These are phyloP conservation scores for Neotoxoptera formosana DNA, from an alignment of 1,140 invertebrate genomes.

Conservation along the genomic window DNA sequence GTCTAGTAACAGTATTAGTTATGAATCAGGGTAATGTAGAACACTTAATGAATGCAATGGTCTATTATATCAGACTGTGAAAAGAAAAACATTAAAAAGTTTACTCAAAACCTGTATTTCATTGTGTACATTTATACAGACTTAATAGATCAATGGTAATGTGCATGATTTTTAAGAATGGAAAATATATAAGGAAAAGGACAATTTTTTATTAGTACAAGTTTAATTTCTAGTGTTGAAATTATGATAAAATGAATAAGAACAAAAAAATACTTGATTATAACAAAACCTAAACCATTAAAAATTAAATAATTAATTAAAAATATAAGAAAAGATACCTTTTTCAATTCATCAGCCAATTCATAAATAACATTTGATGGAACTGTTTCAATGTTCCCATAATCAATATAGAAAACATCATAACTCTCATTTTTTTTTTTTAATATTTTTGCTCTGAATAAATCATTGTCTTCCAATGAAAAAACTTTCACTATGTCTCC, in stretches of 20 bases:
- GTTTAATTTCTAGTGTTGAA: no score
- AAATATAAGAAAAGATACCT: background rate
- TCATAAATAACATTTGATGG: background rate
- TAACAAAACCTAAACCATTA: background rate
- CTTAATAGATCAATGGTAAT: no score
- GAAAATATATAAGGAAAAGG: no score
- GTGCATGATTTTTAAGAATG: no score
- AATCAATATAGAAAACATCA: constrained; percentile 43
- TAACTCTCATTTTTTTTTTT: background rate
- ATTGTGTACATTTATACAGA: background rate
- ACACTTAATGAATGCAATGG: no score
- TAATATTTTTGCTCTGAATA: constrained; percentile 31
- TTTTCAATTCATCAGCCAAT: constrained; percentile 37
- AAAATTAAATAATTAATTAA: background rate
- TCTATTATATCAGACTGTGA: no score
- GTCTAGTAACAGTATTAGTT: no score
- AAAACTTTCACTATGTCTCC: constrained; percentile 29
- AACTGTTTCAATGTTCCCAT: constrained; percentile 23
- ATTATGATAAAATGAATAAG: no score
- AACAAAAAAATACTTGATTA: no score
- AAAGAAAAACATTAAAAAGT: background rate
- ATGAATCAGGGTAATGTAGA: no score
- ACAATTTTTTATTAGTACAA: no score
- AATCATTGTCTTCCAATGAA: background rate
- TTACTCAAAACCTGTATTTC: background rate